Conservation (phyloP, 2,797 vertebrate species). For the Eospalax fontanierii region DNA sequence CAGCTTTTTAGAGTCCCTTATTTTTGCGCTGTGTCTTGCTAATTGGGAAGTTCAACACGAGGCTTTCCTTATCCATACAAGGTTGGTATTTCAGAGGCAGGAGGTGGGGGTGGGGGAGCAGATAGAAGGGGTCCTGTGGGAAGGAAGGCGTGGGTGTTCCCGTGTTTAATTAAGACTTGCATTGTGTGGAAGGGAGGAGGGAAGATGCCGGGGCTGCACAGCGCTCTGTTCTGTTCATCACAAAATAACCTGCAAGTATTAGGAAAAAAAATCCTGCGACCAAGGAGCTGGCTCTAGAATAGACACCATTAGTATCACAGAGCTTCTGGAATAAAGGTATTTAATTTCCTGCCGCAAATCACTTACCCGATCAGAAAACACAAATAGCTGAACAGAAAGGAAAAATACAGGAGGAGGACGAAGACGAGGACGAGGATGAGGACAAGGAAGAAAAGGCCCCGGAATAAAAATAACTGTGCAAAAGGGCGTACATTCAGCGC, state of each 20-base stretch:
- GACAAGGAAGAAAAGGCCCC: slow-evolving; percentile 63
- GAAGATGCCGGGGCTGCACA: slow-evolving; percentile 63
- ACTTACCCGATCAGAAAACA: slow-evolving; percentile 81
- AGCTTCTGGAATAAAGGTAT: slow-evolving; percentile 69
- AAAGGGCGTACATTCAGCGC: slow-evolving; percentile 54
- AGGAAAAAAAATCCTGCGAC: not conserved
- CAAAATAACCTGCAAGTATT: slow-evolving; percentile 79
- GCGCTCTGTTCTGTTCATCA: slow-evolving; percentile 68
- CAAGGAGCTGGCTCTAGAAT: slow-evolving; percentile 63
- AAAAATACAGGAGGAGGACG: slow-evolving; percentile 58
- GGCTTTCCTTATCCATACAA: slow-evolving; percentile 76
- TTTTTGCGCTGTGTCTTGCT: slow-evolving; percentile 73
- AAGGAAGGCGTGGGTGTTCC: slow-evolving; percentile 79
- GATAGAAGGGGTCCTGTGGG: slow-evolving; percentile 80
- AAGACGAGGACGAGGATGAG: not conserved
- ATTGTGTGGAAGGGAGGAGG: slow-evolving; percentile 77
- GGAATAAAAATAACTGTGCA: slow-evolving; percentile 73
- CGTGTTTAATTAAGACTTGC: slow-evolving; percentile 82
- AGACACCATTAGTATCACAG: slow-evolving; percentile 63
- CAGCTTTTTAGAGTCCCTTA: slow-evolving; percentile 61
- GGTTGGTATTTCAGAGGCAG: slow-evolving; percentile 73
- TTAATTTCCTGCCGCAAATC: slow-evolving; percentile 80
- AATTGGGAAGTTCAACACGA: slow-evolving; percentile 79
- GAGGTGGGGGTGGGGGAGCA: slow-evolving; percentile 60
- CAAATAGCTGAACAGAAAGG: slow-evolving; percentile 79